Percentiles rank a stretch among this genome's conserved stretches.
phyloP scores from a whole-genome alignment of 2,888 invertebrate species.

The Monochamus alternatus region DNA sequence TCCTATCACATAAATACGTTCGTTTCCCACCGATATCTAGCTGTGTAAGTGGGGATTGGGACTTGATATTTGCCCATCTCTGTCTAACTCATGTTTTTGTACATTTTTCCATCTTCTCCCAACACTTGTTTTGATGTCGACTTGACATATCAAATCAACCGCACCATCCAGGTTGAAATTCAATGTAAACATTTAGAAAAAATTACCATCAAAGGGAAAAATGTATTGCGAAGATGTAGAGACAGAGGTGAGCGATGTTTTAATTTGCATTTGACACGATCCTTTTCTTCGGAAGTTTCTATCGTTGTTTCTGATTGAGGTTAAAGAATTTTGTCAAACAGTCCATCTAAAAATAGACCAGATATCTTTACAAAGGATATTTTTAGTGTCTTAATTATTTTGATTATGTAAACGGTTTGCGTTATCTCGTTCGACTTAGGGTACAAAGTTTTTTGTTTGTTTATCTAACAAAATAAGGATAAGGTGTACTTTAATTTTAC shows the following conservation, averaged over 20 bases:
- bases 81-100: not conserved
- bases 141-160: conserved; percentile 25
- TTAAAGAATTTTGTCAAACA: conserved; percentile 22
- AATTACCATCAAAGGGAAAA: conserved; percentile 6
- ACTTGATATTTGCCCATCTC: not conserved
- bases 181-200: conserved; percentile 32
- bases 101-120: conserved; percentile 10
- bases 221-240: conserved; percentile 30
- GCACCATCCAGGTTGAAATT: not conserved
- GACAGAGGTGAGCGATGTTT: not conserved
- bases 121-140: conserved; percentile 33
- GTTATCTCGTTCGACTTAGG: not conserved
- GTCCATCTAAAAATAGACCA: conserved; percentile 26
- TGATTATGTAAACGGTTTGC: conserved; percentile 19
- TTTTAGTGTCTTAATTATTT: conserved; percentile 23
- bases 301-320: conserved; percentile 20
- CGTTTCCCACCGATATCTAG: not conserved
- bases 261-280: not conserved
- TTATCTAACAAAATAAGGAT: not conserved
- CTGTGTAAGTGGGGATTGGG: conserved; percentile 1
- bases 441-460: not conserved
- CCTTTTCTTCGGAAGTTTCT: not conserved
- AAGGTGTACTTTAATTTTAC: not conserved
- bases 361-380: conserved; percentile 26
- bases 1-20: not conserved